phyloP scores from a whole-genome alignment of 2,113 vertebrate species.

The Ailurus styani region DNA sequence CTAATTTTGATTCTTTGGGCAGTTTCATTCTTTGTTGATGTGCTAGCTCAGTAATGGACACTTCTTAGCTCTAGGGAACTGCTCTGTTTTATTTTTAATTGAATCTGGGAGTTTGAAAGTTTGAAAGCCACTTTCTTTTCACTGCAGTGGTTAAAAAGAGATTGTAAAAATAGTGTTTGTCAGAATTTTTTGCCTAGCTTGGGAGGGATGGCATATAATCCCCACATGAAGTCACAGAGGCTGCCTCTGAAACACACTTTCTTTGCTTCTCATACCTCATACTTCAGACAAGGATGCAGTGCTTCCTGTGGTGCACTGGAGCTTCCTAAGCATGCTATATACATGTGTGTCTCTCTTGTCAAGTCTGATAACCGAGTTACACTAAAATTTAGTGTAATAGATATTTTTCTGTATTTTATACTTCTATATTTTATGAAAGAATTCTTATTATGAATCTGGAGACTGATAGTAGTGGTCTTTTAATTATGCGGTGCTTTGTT shows the following conservation, averaged over 20 bases:
- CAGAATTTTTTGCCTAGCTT: constrained; percentile 3
- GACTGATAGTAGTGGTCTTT: not conserved
- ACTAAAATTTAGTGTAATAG: not conserved
- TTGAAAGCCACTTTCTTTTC: not conserved
- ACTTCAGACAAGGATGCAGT: not conserved
- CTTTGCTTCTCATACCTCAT: not conserved
- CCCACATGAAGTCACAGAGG: not conserved
- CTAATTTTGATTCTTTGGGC: constrained; percentile 56
- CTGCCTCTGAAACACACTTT: not conserved
- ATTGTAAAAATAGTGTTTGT: constrained; percentile 16
- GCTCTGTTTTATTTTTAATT: constrained; percentile 30
- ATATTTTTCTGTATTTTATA: not conserved
- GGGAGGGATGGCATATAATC: not conserved
- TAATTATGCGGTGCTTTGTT: not conserved
- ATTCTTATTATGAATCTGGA: not conserved
- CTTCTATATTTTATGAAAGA: not conserved
- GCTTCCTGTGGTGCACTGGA: not conserved
- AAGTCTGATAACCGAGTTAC: not conserved
- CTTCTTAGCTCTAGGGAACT: constrained; percentile 1
- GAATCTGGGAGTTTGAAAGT: constrained; percentile 33
- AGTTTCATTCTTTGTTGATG: constrained; percentile 49
- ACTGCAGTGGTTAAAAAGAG: not conserved
- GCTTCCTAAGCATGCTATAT: not conserved
- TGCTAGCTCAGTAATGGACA: constrained; percentile 38
- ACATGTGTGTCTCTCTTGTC: not conserved